phyloP scores from a whole-genome alignment of 2,888 invertebrate species.

The Camponotus fellah region DNA sequence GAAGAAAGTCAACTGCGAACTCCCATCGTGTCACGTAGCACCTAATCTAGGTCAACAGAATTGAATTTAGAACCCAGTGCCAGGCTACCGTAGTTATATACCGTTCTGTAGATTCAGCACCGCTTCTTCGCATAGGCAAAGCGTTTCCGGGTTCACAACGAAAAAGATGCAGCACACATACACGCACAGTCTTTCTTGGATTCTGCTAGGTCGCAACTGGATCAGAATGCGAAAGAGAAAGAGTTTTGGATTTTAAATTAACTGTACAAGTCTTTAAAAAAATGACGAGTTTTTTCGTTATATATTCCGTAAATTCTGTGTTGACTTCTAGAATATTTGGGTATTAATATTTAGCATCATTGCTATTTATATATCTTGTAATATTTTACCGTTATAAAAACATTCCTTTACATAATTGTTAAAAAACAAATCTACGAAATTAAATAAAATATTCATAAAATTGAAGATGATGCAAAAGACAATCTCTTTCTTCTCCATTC shows the following conservation, averaged over 20 bases:
- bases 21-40: slow-evolving; percentile 68
- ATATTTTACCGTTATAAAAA: neutral
- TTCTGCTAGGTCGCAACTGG: neutral
- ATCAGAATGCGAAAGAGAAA: neutral
- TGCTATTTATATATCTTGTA: neutral
- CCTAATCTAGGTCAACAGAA: slow-evolving; percentile 78
- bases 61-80: slow-evolving; percentile 73
- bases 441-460: neutral
- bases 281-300: neutral
- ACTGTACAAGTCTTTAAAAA: slow-evolving; percentile 24
- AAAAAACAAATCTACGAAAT: neutral
- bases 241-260: slow-evolving; percentile 15
- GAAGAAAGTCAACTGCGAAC: slow-evolving; percentile 58
- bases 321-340: neutral
- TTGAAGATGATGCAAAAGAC: neutral
- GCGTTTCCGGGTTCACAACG: slow-evolving; percentile 26
- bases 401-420: neutral
- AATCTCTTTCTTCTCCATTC: neutral
- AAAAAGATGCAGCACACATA: slow-evolving; percentile 9
- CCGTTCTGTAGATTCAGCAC: slow-evolving; percentile 46
- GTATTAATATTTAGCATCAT: neutral
- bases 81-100: slow-evolving; percentile 47
- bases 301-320: slow-evolving; percentile 21
- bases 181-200: neutral
- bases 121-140: slow-evolving; percentile 28